phyloP scores from a whole-genome alignment of 2,888 invertebrate species.

The Agonum fuliginosum region DNA sequence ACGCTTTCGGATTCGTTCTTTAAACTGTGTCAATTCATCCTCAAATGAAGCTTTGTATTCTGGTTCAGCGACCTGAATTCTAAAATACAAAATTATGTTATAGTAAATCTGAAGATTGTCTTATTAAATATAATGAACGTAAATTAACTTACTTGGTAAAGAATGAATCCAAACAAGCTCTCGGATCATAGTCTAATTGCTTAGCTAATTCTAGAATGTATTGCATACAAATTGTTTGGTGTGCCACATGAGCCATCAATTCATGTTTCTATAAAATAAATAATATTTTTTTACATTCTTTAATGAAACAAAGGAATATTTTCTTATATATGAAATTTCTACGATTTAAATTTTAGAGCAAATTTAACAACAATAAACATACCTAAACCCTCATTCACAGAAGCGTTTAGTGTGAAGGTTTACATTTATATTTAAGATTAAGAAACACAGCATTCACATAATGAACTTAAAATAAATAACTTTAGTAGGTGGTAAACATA shows the following conservation, averaged over 20 bases:
- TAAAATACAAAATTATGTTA: slow-evolving; percentile 67
- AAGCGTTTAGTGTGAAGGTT: no score
- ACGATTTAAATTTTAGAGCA: no score
- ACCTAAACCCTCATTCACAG: no score
- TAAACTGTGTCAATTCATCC: slow-evolving; percentile 92
- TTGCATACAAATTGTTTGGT: slow-evolving; percentile 99
- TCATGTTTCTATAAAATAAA: slow-evolving; percentile 87
- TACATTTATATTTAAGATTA: no score
- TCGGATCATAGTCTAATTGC: slow-evolving; percentile 93
- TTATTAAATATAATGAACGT: slow-evolving; percentile 39
- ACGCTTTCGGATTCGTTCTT: slow-evolving; percentile 87
- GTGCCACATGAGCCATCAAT: slow-evolving; percentile 96
- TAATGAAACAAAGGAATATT: no score
- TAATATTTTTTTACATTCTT: no score
- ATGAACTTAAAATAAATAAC: no score
- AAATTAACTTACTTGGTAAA: slow-evolving; percentile 76
- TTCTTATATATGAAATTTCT: no score
- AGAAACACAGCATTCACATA: no score
- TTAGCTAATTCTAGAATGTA: slow-evolving; percentile 97
- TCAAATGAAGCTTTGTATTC: slow-evolving; percentile 96
- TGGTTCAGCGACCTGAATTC: slow-evolving; percentile 94
- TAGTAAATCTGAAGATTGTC: not conserved
- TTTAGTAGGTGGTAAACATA: no score
- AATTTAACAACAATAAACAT: no score
- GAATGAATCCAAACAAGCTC: slow-evolving; percentile 92